These are phyloP conservation scores for Cerceris rybyensis DNA, from an alignment of 2,888 invertebrate species.

Conservation along the genomic window DNA sequence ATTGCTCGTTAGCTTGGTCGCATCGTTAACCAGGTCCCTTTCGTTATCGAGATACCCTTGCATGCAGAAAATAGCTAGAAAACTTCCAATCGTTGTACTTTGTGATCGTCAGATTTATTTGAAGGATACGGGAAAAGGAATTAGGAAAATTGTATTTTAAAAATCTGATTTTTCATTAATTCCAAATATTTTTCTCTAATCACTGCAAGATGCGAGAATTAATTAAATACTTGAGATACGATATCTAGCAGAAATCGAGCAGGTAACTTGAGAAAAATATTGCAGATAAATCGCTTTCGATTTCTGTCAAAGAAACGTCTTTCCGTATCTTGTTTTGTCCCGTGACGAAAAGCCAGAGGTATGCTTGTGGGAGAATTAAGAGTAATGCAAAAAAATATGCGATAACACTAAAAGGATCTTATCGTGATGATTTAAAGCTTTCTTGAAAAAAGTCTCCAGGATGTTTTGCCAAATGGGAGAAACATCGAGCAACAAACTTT, in stretches of 20 bases:
- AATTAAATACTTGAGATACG: too few relatives aligned
- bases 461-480: constrained; percentile 29
- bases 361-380: constrained; percentile 1
- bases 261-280: background rate
- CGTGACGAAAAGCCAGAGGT: background rate
- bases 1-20: background rate
- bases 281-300: background rate
- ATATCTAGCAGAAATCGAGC: too few relatives aligned
- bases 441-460: background rate
- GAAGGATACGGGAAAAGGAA: background rate
- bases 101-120: too few relatives aligned
- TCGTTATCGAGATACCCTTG: too few relatives aligned
- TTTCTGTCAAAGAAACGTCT: background rate
- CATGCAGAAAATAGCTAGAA: too few relatives aligned
- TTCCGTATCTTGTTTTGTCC: constrained; percentile 7
- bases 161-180: too few relatives aligned
- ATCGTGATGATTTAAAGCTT: constrained; percentile 24
- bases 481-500: constrained; percentile 3
- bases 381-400: background rate
- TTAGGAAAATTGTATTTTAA: background rate
- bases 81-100: too few relatives aligned
- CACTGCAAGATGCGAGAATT: too few relatives aligned
- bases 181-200: too few relatives aligned
- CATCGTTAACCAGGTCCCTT: too few relatives aligned
- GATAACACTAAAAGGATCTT: constrained; percentile 20